Evolutionary conservation across 2,113 vertebrate genomes (phyloP).

Genomic region (Stigmatopora nigra): DNA sequence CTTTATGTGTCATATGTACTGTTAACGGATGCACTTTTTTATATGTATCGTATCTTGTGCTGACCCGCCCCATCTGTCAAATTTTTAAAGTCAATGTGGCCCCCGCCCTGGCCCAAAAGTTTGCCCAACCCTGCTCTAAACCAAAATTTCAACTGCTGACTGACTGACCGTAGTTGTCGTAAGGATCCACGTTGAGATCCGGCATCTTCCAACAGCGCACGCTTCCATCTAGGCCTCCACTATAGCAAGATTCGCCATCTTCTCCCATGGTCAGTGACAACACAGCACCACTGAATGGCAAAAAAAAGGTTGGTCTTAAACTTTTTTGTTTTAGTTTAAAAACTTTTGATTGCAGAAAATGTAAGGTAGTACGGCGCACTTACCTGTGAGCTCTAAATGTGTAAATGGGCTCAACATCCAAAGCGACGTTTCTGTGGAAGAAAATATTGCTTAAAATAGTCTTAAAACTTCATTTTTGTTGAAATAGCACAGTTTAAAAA

Average conservation of each 20-base stretch:
- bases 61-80: no score
- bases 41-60: no score
- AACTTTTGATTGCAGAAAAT: no score
- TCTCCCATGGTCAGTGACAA: constrained; percentile 76
- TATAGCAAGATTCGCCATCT: constrained; percentile 78
- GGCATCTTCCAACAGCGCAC: constrained; percentile 86
- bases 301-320: no score
- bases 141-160: no score
- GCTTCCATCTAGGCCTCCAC: constrained; percentile 74
- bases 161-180: constrained; percentile 81
- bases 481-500: background rate
- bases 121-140: no score
- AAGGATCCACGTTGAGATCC: constrained; percentile 83
- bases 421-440: constrained; percentile 73
- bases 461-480: background rate
- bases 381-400: constrained; percentile 88
- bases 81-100: no score
- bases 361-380: constrained; percentile 16
- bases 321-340: no score
- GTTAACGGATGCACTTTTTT: no score
- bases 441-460: background rate
- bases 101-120: no score
- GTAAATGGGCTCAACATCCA: constrained; percentile 87
- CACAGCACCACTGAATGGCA: constrained; percentile 74
- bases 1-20: no score